These are phyloP conservation scores for Bombus confusus DNA, from an alignment of 1,140 invertebrate genomes.

Conservation along the genomic window DNA sequence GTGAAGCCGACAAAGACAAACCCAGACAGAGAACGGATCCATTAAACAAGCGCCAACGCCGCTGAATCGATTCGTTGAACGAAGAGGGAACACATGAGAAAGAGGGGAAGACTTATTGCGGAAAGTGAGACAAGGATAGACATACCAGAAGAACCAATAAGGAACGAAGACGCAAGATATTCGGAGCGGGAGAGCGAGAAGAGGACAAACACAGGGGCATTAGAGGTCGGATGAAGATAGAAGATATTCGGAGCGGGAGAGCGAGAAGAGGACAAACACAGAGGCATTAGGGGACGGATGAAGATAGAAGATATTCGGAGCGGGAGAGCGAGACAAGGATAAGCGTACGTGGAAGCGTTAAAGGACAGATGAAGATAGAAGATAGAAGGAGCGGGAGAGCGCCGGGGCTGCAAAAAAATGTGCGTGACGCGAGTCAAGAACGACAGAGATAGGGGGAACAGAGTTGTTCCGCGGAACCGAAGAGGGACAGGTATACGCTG, in stretches of 20 bases:
- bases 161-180: not conserved
- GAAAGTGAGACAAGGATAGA: conserved; percentile 21
- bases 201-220: conserved; percentile 14
- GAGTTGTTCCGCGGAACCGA: conserved; percentile 19
- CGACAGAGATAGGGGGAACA: conserved; percentile 18
- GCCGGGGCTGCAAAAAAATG: not conserved
- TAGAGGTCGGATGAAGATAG: not conserved
- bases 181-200: not conserved
- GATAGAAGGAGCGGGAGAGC: not conserved
- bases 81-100: conserved; percentile 31
- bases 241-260: not conserved
- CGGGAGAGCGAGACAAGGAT: not conserved
- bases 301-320: not conserved
- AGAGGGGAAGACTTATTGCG: not conserved
- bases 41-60: not conserved
- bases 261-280: not conserved
- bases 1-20: conserved; percentile 3
- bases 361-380: not conserved
- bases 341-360: not conserved
- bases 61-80: not conserved
- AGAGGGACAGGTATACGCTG: conserved; percentile 17
- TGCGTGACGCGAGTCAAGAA: conserved; percentile 23
- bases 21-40: not conserved
- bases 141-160: not conserved
- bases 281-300: not conserved